phyloP scores from a whole-genome alignment of 2,888 invertebrate species.

The Smittia aterrima region DNA sequence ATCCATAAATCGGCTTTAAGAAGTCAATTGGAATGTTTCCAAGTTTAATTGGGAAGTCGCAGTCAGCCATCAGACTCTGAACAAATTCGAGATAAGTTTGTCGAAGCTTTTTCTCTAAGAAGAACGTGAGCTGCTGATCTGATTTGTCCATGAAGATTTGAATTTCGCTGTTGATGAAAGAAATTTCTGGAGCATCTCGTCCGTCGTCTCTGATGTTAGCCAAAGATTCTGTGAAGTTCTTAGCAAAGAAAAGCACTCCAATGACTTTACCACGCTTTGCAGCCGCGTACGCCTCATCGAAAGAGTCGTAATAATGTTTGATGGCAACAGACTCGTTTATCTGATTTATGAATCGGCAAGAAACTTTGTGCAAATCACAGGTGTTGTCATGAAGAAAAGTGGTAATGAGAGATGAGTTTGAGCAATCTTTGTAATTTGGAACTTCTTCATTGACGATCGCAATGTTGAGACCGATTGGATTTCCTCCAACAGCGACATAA shows the following conservation, averaged over 20 bases:
- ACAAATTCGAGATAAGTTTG: slow-evolving; percentile 69
- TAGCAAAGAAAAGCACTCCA: slow-evolving; percentile 66
- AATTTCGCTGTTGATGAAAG: slow-evolving; percentile 62
- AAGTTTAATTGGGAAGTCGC: slow-evolving; percentile 60
- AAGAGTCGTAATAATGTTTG: slow-evolving; percentile 57
- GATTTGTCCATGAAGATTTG: slow-evolving; percentile 72
- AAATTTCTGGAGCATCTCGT: slow-evolving; percentile 57
- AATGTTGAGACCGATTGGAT: slow-evolving; percentile 68
- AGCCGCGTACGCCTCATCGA: slow-evolving; percentile 57
- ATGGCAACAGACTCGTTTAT: slow-evolving; percentile 60
- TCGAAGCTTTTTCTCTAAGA: slow-evolving; percentile 67
- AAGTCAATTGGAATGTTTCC: slow-evolving; percentile 65
- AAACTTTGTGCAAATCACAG: slow-evolving; percentile 59
- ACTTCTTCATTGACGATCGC: slow-evolving; percentile 81
- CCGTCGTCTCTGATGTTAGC: slow-evolving; percentile 60
- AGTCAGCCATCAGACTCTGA: slow-evolving; percentile 61
- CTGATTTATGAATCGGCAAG: slow-evolving; percentile 62
- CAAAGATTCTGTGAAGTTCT: slow-evolving; percentile 70
- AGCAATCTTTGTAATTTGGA: slow-evolving; percentile 52
- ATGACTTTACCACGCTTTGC: slow-evolving; percentile 59
- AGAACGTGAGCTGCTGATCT: slow-evolving; percentile 79
- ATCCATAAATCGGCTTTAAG: slow-evolving; percentile 69
- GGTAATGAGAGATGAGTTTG: slow-evolving; percentile 51
- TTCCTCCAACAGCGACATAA: slow-evolving; percentile 75
- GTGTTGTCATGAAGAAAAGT: slow-evolving; percentile 50